Base-by-base conservation (phyloP, 1,140 invertebrate species). In the Globodera ellingtonae region DNA sequence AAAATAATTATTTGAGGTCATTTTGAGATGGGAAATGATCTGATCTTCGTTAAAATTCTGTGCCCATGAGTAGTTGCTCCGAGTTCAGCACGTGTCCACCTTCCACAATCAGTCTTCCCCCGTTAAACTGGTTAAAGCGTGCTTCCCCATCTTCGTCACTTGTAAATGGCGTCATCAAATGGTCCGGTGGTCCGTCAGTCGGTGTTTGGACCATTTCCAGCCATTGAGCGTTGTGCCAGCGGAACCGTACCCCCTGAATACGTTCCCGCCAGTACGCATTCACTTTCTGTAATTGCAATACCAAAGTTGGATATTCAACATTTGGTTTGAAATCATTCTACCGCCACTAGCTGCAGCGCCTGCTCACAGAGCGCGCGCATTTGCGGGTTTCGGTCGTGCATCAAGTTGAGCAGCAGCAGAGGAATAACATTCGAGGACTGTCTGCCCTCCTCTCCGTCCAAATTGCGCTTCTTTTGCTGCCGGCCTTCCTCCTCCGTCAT, bases 181-280 rank as follows among this genome's bases (percentile, higher is more conserved):
- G 48, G 66, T 69, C 15, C 24, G 24, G 24, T 24, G 35, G 35
- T 35, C 62, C 67, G 5, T 48, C 81, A 70, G 81, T 67, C 35
- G 59, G 35, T 50, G 75, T 69, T 69, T 77, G 94, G 47, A 98
- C 94, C 93, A 98, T 97, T 86, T 96, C 95, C 71, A 99, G 90
- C 97, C 97, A 99, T 89, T 98, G 95, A 0, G 94, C 94, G 90
- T 99, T 99, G 90, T 98, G 95, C 89, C 94, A 95, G 35, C 95
- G 92, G 89, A 99, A 99, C 85, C 96, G 94, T 90, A 98, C 96
- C 81, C 94, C 92, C 91, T 95, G 94, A 78, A 99, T 97, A 83
- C 94, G 92, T 52, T 93, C 93, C 4, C 94, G 93, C 96, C 96
- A 98, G 79, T 95, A 93, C 83, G 92, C 92, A 90, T 95, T 94